A percentile compares a stretch with the other conserved stretches of the same genome.
Evolutionary conservation across 2,797 vertebrate species (phyloP).

Genomic region (Masticophis lateralis): DNA sequence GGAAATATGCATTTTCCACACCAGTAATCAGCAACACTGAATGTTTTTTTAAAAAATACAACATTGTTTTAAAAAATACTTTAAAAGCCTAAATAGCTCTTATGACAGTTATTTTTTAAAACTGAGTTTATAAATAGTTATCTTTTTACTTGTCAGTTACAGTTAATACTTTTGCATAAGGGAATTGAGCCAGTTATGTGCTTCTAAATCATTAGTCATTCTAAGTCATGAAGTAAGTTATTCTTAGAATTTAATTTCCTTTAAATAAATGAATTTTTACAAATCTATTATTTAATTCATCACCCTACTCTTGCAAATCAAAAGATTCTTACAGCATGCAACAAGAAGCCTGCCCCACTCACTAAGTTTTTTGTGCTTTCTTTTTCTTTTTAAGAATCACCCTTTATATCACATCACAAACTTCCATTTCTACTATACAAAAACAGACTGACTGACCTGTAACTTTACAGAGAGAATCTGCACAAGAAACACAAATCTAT

Average conservation of each 20-base stretch:
- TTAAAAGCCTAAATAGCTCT: neutral
- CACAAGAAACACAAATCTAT: neutral
- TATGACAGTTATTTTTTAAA: neutral
- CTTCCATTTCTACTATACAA: neutral
- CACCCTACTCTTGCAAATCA: neutral
- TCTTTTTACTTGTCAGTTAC: neutral
- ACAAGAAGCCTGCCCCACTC: neutral
- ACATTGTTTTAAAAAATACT: slow-evolving; percentile 10
- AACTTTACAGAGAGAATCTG: neutral
- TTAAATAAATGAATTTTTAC: neutral
- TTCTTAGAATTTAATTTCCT: neutral
- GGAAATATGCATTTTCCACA: slow-evolving; percentile 36
- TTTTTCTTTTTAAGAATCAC: neutral
- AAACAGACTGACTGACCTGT: neutral
- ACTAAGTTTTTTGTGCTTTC: neutral
- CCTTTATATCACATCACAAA: neutral
- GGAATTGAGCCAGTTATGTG: neutral
- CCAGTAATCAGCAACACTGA: slow-evolving; percentile 44
- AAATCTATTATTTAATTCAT: neutral
- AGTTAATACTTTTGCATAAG: neutral
- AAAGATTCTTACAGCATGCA: neutral
- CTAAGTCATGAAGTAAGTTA: neutral
- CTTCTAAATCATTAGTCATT: neutral
- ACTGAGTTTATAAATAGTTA: neutral
- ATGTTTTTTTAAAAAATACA: slow-evolving; percentile 14